Base-by-base conservation (phyloP, 2,113 vertebrate species). In the Megaceryle torquata region DNA sequence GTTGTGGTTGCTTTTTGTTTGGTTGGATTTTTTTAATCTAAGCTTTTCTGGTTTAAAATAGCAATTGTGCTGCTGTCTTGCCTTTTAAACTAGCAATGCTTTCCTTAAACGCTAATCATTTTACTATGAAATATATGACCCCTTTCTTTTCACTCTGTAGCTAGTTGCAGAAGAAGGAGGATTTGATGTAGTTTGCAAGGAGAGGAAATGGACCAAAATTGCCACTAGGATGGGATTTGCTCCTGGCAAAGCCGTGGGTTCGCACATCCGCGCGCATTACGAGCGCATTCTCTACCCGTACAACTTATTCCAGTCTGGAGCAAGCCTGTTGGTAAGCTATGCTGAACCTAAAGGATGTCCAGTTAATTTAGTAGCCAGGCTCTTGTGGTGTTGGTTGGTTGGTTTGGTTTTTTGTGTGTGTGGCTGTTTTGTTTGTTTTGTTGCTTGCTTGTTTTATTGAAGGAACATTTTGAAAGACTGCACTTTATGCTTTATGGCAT, bases 151-250 rank as follows among this genome's bases (percentile, higher is more conserved):
- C 37, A 1, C 84, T 96, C 97, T 96, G 83, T 96, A 99, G 99
- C 98, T 99, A 89, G 99, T 99, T 85, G 98, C 98, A 91, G 99
- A 99, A 44, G 99, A 99, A 98, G 99, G 99, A 56, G 99, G 99
- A 35, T 99, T 99, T 95, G 99, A 99, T 70, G 89, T 98, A 0
- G 99, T 99, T 79, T 99, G 99, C 95, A 99, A 98, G 94, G 99
- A 99, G 35, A 98, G 99, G 91, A 98, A 98, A 96, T 99, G 99
- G 99, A 99, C 99, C 91, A 99, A 99, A 97, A 99, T 99, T 91
- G 99, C 99, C 44, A 98, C 98, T 16, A 98, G 98, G 87, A 99
- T 99, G 99, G 99, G 99, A 39, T 99, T 99, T 87, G 98, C 99
- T 82, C 98, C 99, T 22, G 99, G 99, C 92, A 99, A 99, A 92